Evolutionary conservation across 2,888 invertebrate genomes (phyloP).

Genomic region (Cataglyphis rosenhaueri): DNA sequence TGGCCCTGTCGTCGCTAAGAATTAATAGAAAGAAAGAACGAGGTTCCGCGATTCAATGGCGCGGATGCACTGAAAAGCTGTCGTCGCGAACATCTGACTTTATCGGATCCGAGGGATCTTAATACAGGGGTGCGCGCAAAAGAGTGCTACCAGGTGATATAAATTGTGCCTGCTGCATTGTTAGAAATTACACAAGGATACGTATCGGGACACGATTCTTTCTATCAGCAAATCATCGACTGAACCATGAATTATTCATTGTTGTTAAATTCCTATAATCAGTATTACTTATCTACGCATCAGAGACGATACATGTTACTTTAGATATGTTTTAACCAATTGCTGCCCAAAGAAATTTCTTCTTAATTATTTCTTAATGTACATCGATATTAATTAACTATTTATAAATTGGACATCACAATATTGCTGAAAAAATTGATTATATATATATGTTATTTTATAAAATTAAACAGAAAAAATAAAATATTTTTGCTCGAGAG

Average conservation of each 20-base stretch:
- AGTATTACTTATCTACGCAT: neutral
- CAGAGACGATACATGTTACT: neutral
- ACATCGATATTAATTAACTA: neutral
- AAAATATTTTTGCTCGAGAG: neutral
- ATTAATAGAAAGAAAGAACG: constrained; percentile 26
- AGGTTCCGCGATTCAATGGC: constrained; percentile 27
- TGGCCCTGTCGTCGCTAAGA: neutral
- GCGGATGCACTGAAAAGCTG: constrained; percentile 45
- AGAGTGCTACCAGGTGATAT: constrained; percentile 12
- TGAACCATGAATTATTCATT: constrained; percentile 37
- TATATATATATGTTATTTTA: neutral
- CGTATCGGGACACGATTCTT: constrained; percentile 30
- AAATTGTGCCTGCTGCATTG: constrained; percentile 21
- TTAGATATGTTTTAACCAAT: neutral
- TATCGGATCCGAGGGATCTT: constrained; percentile 56
- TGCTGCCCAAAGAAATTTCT: neutral
- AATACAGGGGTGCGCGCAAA: constrained; percentile 55
- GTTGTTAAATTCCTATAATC: neutral
- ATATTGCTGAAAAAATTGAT: neutral
- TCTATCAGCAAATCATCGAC: constrained; percentile 38
- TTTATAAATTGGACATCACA: neutral
- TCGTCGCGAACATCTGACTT: constrained; percentile 51
- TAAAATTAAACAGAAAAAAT: neutral
- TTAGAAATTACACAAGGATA: constrained; percentile 60
- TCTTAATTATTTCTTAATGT: neutral